Evolutionary conservation across 1,140 invertebrate species (phyloP), one percentile per base, ranked within the genome.

Genomic region (Trissolcus basalis): DNA sequence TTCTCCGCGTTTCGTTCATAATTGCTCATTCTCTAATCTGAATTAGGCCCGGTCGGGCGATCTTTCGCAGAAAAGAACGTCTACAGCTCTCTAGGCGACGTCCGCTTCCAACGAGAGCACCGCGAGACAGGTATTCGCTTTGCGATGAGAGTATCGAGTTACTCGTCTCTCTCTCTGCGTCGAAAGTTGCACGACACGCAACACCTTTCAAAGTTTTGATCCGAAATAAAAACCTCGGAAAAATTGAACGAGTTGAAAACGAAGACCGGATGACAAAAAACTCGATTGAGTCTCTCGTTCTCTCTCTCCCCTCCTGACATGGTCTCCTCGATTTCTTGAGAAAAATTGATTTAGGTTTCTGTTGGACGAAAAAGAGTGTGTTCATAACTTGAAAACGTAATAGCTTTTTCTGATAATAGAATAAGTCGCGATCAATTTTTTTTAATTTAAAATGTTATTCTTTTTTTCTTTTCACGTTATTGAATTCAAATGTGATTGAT

Each of bases 111-210:
- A 27, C 19, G 19, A 39, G 51, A 65, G 35, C 53, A 33, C 35
- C 8, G 53, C 59, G 51, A 63, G 69, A 44, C n/a, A 44, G 12
- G 43, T 51, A 72, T 72, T 60, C 35, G 53, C 35, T 50, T 49
- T 35, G 61, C 49, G 13, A 68, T 49, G 63, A 45, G 51, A 51
- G 59, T 77, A 77, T 77, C 68, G 63, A 72, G 69, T 77, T 77
- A 72, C 75, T 50, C 61, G 64, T 60, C 67, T 45, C 19, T 45
- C 19, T 11, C 36, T 27, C 19, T 27, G 19, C 67, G 49, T 35
- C 60, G 73, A 65, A 27, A 69, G 61, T 68, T 53, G 71, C 63
- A 41, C 58, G 75, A 68, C 63, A 77, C 58, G 75, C 68, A 77
- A 64, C 65, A 76, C 65, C 68, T 61, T 64, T 65, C 55, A 43